Base-by-base conservation (phyloP, 2,888 invertebrate species). In the Cryptocephalus primarius region DNA sequence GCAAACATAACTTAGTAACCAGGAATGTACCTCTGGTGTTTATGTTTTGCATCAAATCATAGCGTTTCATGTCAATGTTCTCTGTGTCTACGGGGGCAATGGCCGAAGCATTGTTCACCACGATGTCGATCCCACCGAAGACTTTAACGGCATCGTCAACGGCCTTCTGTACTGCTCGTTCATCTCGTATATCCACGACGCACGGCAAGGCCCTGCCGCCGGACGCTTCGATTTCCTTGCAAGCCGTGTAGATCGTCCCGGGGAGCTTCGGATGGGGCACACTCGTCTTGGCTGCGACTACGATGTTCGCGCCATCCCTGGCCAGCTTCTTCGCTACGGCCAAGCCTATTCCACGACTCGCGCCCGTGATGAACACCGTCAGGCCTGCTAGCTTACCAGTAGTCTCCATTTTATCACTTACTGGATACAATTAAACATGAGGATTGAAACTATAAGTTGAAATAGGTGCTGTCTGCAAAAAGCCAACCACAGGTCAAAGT, bases 321-420 rank as follows among this genome's bases (percentile, higher is more conserved):
- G 95, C 92, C 1, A 87, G 86, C 72, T 92, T 94, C 47, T 95
- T 65, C 4, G 94, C 96, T 57, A 97, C 94, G 11, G 86, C 87
- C 70, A 93, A 88, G 0, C 96, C 96, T 61, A 97, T 97, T 31
- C 96, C 96, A 57, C 96, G 78, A 44, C 93, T 93, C n/a, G 92
- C 96, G 39, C 96, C 96, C 14, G 94, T 93, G 54, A 97, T 89
- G 62, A 95, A 94, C 45, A 94, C 72, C 1, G 96, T 96, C 56
- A 84, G 83, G 1, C 95, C 95, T 53, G 89, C 88, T 54, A 88
- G 72, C 70, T 80, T 81, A 45, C 83, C 82, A 56, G 45, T 55
- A 48, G 2, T 36, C 12, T 36, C 6, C 36, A 36, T 36, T 36
- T 36, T 36, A 2, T 36, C n/a, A 36, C 12, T 36, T 22, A 22